These are phyloP conservation scores for Caenorhabditis uteleia DNA, from an alignment of 2,888 invertebrate species.

Conservation along the genomic window DNA sequence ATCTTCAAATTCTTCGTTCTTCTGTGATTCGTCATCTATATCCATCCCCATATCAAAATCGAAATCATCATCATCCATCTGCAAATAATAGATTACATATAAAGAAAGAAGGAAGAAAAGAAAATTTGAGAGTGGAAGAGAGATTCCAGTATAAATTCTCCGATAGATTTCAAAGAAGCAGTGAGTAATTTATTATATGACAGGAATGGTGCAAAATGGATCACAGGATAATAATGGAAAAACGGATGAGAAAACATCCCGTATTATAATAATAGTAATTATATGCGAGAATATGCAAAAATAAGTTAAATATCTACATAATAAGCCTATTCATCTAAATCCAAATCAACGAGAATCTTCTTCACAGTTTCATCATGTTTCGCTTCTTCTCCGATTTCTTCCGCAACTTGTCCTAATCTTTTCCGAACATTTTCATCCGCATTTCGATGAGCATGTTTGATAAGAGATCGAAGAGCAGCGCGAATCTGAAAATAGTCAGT, in stretches of 20 bases:
- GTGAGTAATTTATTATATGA: too few relatives aligned
- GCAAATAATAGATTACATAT: not conserved
- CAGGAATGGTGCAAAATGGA: too few relatives aligned
- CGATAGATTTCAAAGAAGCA: too few relatives aligned
- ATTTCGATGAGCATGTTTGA: constrained; percentile 22
- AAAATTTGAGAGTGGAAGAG: too few relatives aligned
- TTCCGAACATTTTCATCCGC: constrained; percentile 5
- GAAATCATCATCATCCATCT: constrained; percentile 4
- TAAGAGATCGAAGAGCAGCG: constrained; percentile 29
- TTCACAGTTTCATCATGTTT: constrained; percentile 16
- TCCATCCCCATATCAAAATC: constrained; percentile 2
- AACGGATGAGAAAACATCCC: too few relatives aligned
- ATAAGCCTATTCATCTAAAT: constrained; percentile 15
- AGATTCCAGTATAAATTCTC: too few relatives aligned
- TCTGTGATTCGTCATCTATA: not conserved
- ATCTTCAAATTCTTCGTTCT: not conserved
- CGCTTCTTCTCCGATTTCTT: constrained; percentile 17
- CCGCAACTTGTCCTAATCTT: constrained; percentile 13
- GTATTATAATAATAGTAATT: not conserved
- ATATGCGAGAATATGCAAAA: not conserved
- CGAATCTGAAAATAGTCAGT: constrained; percentile 24
- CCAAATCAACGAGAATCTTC: too few relatives aligned
- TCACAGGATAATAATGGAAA: too few relatives aligned
- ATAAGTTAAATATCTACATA: constrained; percentile 10
- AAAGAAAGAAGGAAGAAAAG: not conserved